These are phyloP conservation scores for Rhinichthys osculus DNA, from an alignment of 2,797 vertebrate genomes.

Conservation along the genomic window DNA sequence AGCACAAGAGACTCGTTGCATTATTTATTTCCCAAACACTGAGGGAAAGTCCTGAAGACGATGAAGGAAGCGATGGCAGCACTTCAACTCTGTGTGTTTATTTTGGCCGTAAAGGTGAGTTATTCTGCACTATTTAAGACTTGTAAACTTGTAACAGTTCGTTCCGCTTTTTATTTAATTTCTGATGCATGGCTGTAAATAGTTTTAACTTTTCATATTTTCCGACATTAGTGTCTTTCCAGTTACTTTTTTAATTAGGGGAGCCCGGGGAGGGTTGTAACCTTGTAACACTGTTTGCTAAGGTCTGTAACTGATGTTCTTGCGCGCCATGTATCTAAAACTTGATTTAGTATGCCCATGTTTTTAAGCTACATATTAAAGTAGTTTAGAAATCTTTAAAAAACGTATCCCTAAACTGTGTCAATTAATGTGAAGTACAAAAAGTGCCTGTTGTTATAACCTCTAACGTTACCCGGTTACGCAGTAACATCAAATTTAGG, in stretches of 20 bases:
- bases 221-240: background rate
- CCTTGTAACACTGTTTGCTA: background rate
- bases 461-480: background rate
- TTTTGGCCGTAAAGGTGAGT: slow-evolving; percentile 74
- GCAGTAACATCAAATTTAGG: background rate
- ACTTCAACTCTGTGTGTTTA: slow-evolving; percentile 68
- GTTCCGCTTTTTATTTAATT: background rate
- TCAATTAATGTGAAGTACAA: background rate
- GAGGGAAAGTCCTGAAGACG: slow-evolving; percentile 31
- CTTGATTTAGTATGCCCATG: background rate
- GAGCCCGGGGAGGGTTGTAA: background rate
- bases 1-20: slow-evolving; percentile 19
- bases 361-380: background rate
- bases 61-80: slow-evolving; percentile 65
- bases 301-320: background rate
- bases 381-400: background rate
- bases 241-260: background rate
- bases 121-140: background rate
- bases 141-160: background rate
- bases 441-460: background rate
- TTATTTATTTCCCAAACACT: background rate
- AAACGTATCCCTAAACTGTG: background rate
- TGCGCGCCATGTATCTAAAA: background rate
- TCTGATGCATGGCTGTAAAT: background rate
- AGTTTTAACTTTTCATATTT: background rate